phyloP scores from a whole-genome alignment of 2,888 invertebrate species.

The Alloscopus bannaensis region DNA sequence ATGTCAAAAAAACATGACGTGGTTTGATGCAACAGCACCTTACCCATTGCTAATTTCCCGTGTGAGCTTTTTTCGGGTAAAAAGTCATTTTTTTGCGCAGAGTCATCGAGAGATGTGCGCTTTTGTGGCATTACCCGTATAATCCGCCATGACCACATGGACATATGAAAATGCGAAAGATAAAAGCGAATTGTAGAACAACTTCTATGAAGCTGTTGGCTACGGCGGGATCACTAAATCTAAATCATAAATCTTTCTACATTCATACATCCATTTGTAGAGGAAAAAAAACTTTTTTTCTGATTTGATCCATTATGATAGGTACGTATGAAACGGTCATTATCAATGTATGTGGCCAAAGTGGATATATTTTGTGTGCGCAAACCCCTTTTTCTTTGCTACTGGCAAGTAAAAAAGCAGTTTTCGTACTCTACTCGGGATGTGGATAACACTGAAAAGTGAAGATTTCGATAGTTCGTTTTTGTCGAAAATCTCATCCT shows the following conservation, averaged over 20 bases:
- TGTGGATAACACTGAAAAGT: neutral
- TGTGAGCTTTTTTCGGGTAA: neutral
- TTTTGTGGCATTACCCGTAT: constrained; percentile 31
- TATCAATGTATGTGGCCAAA: constrained; percentile 39
- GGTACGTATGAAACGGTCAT: constrained; percentile 20
- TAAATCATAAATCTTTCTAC: constrained; percentile 19
- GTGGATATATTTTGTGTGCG: neutral
- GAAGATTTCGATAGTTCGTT: constrained; percentile 1
- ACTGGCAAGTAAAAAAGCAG: constrained; percentile 17
- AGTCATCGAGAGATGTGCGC: neutral
- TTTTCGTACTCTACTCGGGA: neutral
- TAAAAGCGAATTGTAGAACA: constrained; percentile 9
- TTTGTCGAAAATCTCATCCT: constrained; percentile 38
- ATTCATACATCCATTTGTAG: neutral
- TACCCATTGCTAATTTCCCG: neutral
- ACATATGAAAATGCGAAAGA: constrained; percentile 2
- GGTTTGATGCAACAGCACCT: neutral
- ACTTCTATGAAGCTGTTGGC: too few species aligned
- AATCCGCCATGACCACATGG: constrained; percentile 32
- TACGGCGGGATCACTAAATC: constrained; percentile 7
- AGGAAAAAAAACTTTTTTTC: constrained; percentile 14
- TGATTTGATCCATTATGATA: constrained; percentile 48
- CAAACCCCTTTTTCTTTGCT: neutral
- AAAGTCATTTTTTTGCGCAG: neutral
- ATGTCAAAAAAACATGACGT: constrained; percentile 3